Evolutionary conservation across 2,113 vertebrate genomes (phyloP).

Genomic region (Callionymus lyra): DNA sequence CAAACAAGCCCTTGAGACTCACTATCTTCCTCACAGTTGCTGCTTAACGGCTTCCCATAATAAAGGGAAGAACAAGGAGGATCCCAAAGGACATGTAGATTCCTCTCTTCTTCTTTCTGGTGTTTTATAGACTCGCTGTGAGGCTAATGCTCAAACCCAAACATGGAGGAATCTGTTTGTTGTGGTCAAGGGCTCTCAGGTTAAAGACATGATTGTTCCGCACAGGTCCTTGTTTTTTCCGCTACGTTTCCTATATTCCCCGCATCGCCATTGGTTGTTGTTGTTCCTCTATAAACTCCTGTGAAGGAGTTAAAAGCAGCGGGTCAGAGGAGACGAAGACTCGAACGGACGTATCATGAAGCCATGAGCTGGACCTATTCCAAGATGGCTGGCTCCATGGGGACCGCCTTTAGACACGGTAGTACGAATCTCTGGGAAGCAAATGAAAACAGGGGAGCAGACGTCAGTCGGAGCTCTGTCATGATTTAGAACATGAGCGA

Average conservation of each 20-base stretch:
- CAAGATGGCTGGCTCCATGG: no score
- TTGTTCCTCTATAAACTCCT: neutral
- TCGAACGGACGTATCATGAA: no score
- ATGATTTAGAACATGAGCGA: no score
- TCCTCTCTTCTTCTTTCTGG: constrained; percentile 28
- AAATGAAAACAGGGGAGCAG: no score
- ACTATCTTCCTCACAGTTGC: constrained; percentile 12
- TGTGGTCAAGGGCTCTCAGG: constrained; percentile 44
- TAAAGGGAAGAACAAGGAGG: constrained; percentile 44
- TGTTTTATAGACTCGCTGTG: constrained; percentile 51
- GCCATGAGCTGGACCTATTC: no score
- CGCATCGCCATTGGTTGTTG: neutral
- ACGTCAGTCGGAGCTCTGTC: no score
- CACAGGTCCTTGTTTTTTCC: constrained; percentile 10
- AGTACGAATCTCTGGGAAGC: no score
- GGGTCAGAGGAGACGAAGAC: no score
- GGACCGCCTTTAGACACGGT: no score
- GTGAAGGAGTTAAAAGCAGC: no score
- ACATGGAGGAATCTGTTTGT: constrained; percentile 50
- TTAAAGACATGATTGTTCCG: constrained; percentile 22
- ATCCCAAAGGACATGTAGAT: constrained; percentile 37
- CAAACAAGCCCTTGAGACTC: constrained; percentile 8
- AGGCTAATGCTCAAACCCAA: constrained; percentile 34
- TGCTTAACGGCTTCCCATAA: constrained; percentile 34
- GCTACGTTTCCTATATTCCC: constrained; percentile 2